phyloP scores from a whole-genome alignment of 2,113 vertebrate genomes.

The Scatophagus argus region DNA sequence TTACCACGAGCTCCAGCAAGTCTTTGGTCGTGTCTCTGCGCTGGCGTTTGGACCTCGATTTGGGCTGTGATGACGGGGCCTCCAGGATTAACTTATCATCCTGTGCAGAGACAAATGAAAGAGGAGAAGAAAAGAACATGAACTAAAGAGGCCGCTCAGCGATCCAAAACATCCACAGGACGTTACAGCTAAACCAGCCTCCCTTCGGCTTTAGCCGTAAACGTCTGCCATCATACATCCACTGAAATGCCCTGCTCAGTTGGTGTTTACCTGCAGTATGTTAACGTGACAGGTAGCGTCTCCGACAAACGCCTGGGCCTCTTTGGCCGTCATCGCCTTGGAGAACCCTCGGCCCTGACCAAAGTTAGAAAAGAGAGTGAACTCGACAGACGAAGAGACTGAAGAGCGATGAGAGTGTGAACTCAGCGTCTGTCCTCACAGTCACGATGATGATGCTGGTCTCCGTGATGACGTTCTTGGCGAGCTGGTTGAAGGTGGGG shows the following conservation, averaged over 20 bases:
- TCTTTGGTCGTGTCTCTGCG: constrained; percentile 90
- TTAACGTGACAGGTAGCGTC: constrained; percentile 89
- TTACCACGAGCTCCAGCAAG: constrained; percentile 90
- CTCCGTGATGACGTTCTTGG: constrained; percentile 76
- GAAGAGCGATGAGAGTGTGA: accelerated
- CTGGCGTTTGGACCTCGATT: constrained; percentile 83
- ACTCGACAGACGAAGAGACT: not conserved
- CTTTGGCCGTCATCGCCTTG: constrained; percentile 92
- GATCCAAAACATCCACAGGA: not conserved
- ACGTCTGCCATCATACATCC: too few relatives aligned
- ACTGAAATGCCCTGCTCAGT: not conserved
- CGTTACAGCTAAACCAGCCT: too few relatives aligned
- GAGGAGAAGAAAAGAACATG: not conserved
- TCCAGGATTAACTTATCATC: constrained; percentile 92
- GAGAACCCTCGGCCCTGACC: constrained; percentile 90
- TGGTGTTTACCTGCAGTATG: constrained; percentile 83
- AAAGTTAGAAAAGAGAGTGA: not conserved
- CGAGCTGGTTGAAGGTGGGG: constrained; percentile 84
- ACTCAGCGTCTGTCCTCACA: constrained; percentile 49
- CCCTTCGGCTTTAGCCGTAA: too few relatives aligned
- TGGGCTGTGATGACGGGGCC: constrained; percentile 88
- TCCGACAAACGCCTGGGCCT: constrained; percentile 93
- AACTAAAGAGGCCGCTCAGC: too few relatives aligned
- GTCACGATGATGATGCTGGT: constrained; percentile 79
- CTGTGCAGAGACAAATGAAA: constrained; percentile 38